phyloP scores from a whole-genome alignment of 2,797 vertebrate species.

The Sebastes taczanowskii region DNA sequence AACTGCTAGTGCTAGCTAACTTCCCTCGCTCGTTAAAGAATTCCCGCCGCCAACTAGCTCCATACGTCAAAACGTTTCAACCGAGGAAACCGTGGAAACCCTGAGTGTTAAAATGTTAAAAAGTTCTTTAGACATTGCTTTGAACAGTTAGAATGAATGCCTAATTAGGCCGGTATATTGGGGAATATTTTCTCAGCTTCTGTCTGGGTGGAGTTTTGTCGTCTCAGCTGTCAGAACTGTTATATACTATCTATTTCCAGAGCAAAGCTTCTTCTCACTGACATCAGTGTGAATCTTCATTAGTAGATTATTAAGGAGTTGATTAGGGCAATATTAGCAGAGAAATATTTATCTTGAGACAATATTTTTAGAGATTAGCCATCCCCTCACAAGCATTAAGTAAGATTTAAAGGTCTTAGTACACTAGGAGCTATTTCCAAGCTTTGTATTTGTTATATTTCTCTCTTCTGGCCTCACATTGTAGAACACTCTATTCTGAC shows the following conservation, averaged over 20 bases:
- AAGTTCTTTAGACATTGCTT: too few species aligned
- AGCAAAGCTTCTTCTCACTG: constrained; percentile 5
- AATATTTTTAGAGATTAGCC: constrained; percentile 23
- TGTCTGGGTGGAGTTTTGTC: background rate
- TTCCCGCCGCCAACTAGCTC: background rate
- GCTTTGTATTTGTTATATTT: background rate
- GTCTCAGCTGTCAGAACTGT: background rate
- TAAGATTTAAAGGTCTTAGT: constrained; percentile 26
- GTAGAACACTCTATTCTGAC: constrained; percentile 7
- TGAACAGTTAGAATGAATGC: too few species aligned
- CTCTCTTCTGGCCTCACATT: background rate
- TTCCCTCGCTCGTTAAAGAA: background rate
- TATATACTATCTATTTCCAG: background rate
- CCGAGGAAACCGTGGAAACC: too few species aligned
- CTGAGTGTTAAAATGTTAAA: too few species aligned
- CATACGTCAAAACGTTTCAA: too few species aligned
- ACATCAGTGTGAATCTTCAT: background rate
- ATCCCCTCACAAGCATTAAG: background rate
- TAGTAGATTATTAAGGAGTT: constrained; percentile 16
- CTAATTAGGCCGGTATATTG: background rate
- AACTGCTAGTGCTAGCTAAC: background rate
- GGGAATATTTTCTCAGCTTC: constrained; percentile 3
- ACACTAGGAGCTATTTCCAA: background rate
- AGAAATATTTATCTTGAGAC: constrained; percentile 21
- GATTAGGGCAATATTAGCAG: constrained; percentile 5